A percentile compares a stretch with the other conserved stretches of the same genome.
These are phyloP conservation scores for Pseudomyrmex cubaensis DNA, from an alignment of 1,140 invertebrate species.

Conservation along the genomic window DNA sequence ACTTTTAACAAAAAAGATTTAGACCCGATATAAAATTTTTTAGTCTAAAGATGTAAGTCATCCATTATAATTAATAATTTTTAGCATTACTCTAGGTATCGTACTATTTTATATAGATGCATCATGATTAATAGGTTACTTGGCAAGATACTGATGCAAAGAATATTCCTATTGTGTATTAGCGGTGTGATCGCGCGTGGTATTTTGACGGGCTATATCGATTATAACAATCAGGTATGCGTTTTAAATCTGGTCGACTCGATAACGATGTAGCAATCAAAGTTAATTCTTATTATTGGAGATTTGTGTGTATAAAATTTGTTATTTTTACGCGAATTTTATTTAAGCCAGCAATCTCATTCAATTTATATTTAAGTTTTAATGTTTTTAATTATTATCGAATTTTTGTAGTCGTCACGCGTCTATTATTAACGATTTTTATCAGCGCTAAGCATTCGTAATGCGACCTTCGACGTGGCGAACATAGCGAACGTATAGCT, in stretches of 20 bases:
- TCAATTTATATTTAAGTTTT: neutral
- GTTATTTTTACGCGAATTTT: neutral
- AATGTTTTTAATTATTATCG: conserved; percentile 30
- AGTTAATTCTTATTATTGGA: too few relatives aligned
- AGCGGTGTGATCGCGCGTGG: conserved; percentile 63
- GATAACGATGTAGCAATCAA: too few relatives aligned
- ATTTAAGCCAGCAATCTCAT: neutral
- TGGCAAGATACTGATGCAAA: conserved; percentile 65
- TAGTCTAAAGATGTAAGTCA: neutral
- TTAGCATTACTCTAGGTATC: neutral
- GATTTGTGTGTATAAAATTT: neutral
- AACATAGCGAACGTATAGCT: conserved; percentile 10
- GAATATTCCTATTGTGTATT: conserved; percentile 61
- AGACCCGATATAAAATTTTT: neutral
- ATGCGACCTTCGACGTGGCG: neutral
- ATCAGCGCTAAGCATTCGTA: conserved; percentile 17
- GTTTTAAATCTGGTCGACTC: neutral
- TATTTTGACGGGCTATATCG: conserved; percentile 66
- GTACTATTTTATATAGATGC: neutral
- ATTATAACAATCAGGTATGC: conserved; percentile 71
- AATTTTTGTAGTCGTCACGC: neutral
- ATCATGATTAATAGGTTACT: conserved; percentile 47
- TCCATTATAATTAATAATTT: neutral
- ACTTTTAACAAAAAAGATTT: neutral
- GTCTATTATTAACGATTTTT: conserved; percentile 40